Conservation (phyloP, 1,140 invertebrate genomes). For the Dinothrombium tinctorium region DNA sequence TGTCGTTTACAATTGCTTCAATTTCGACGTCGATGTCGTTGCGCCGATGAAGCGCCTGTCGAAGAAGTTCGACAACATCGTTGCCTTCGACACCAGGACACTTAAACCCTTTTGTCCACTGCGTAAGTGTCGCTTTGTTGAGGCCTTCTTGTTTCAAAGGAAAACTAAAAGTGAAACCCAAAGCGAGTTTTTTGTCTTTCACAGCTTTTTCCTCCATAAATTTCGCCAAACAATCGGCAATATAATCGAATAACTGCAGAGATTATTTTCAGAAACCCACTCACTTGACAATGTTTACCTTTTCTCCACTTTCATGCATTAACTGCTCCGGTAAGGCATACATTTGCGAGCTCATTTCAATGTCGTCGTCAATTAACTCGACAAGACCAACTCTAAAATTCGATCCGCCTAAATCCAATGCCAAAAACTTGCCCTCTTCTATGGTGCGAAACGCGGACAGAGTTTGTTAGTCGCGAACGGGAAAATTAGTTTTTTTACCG, state of each 20-base stretch:
- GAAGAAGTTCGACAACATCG: constrained; percentile 59
- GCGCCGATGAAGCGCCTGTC: constrained; percentile 30
- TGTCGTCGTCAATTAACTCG: constrained; percentile 53
- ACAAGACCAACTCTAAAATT: constrained; percentile 76
- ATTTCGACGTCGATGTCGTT: constrained; percentile 35
- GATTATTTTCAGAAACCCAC: too few relatives aligned
- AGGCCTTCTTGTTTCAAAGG: constrained; percentile 71
- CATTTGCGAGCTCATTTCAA: constrained; percentile 35
- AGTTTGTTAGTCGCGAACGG: constrained; percentile 32
- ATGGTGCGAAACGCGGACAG: too few relatives aligned
- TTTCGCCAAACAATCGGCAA: constrained; percentile 75
- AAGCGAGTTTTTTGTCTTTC: constrained; percentile 44
- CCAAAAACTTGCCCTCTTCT: constrained; percentile 83
- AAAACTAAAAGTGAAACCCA: constrained; percentile 98
- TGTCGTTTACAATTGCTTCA: constrained; percentile 49
- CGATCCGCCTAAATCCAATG: constrained; percentile 90
- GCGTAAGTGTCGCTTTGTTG: constrained; percentile 58
- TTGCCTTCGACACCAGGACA: constrained; percentile 60
- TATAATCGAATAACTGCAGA: constrained; percentile 99
- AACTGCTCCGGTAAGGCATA: constrained; percentile 32
- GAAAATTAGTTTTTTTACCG: too few relatives aligned
- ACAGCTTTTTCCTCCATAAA: constrained; percentile 62
- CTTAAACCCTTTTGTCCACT: constrained; percentile 90
- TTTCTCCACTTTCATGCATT: constrained; percentile 29
- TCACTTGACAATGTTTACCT: too few relatives aligned